Conservation (phyloP, 2,113 vertebrate genomes). For the Caretta caretta region DNA sequence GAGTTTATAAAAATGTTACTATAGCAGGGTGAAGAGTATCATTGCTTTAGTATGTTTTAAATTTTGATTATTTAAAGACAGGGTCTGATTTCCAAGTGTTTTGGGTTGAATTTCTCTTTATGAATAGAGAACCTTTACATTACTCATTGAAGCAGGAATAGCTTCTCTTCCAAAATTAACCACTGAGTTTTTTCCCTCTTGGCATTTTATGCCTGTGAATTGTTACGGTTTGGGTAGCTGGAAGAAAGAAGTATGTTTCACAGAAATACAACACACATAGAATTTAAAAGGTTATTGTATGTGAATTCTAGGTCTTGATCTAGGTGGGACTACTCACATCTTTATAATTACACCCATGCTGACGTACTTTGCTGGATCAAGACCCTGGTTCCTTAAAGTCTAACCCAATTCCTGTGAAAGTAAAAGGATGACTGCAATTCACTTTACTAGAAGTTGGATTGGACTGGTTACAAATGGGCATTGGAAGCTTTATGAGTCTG, state of each 20-base stretch:
- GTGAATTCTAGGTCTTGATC: background rate
- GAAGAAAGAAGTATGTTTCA: fast-evolving
- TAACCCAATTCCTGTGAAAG: background rate
- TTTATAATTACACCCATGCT: background rate
- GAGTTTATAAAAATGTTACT: background rate
- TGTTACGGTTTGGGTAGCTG: background rate
- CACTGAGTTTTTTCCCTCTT: background rate
- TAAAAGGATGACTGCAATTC: background rate
- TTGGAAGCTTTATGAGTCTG: background rate
- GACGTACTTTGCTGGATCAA: background rate
- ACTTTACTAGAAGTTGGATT: background rate
- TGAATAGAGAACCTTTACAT: background rate
- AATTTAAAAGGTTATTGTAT: background rate
- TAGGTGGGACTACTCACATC: background rate
- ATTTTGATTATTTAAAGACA: background rate
- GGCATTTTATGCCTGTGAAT: background rate
- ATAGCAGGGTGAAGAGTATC: background rate
- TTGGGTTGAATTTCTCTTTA: background rate
- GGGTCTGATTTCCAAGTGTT: fast-evolving
- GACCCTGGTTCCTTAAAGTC: background rate
- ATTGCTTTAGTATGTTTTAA: background rate
- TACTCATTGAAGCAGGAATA: background rate
- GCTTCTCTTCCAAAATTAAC: background rate
- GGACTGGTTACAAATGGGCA: background rate
- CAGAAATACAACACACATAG: background rate